Evolutionary conservation across 1,140 invertebrate genomes (phyloP), one percentile per base, ranked within the genome.

Genomic region (Rhopalosiphum padi): DNA sequence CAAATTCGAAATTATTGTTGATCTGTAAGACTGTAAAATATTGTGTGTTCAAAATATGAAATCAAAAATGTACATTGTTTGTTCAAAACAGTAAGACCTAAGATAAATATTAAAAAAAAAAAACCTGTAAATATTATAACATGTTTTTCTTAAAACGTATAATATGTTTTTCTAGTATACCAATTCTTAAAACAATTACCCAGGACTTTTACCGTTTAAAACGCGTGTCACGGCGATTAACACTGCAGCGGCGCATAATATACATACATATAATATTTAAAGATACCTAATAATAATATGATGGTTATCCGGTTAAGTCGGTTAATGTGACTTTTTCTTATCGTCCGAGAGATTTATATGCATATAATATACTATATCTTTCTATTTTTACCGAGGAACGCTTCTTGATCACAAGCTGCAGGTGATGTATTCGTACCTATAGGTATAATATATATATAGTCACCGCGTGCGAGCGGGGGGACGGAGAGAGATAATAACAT

Each of bases 311-410:
- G 48, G 87, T 53, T 53, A 9, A 51, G 48, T 53, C 1, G 48
- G 48, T 89, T 89, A 53, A 89, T 22, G 22, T 18, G 51, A 53
- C 87, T 53, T 89, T n/a, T 87, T 87, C 43, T 87, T 48, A 48
- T 87, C 85, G 30, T n/a, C 85, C 43, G 30, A 46, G 48, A 87
- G 43, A 87, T 48, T 48, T 46, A 89, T 89, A 11, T 23, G 18
- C 25, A n/a, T 46, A 46, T n/a, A 86, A 30, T 46, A 11, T 25
- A 46, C 11, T 15, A 46, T 53, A 48, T 35, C 2, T 53, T 89
- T 89, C 23, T 53, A 35, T 53, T 89, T 89, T 53, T 53, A 22
- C 48, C 46, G 87, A 35, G 30, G 9, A 18, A 22, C 5, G 46
- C n/a, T n/a, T 48, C 60, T 77, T 30, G 60, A 77, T 77, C 60